A percentile compares a stretch with the other conserved stretches of the same genome.
phyloP scores from a whole-genome alignment of 2,888 invertebrate species.

The Cephalotes varians region DNA sequence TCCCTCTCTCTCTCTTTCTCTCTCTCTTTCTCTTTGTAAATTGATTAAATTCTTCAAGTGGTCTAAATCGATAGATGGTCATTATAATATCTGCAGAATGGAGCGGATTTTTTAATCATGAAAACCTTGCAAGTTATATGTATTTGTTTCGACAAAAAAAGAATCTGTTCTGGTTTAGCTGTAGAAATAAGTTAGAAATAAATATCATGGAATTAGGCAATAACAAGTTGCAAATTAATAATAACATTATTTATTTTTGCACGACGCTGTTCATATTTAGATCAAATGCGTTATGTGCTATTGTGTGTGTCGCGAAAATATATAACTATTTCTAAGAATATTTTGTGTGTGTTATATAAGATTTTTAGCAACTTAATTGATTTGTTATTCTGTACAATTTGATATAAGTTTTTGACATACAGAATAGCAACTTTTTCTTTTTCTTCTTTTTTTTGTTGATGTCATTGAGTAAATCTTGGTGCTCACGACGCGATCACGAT shows the following conservation, averaged over 20 bases:
- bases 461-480: conserved; percentile 28
- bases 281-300: not conserved
- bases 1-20: no score
- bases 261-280: not conserved
- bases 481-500: conserved; percentile 32
- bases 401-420: not conserved
- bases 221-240: not conserved
- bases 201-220: not conserved
- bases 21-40: no score
- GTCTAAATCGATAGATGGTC: not conserved
- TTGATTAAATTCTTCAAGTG: conserved; percentile 53
- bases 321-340: not conserved
- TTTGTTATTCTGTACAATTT: not conserved
- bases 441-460: not conserved
- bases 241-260: not conserved
- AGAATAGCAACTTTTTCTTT: not conserved
- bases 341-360: not conserved
- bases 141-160: not conserved
- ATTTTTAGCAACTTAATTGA: not conserved
- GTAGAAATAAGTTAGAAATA: not conserved
- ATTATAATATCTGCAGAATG: not conserved
- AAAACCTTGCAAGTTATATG: not conserved
- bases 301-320: not conserved
- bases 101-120: not conserved
- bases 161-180: not conserved